Evolutionary conservation across 2,888 invertebrate species (phyloP), one percentile per base, ranked within the genome.

Genomic region (Thereva nobilitata): DNA sequence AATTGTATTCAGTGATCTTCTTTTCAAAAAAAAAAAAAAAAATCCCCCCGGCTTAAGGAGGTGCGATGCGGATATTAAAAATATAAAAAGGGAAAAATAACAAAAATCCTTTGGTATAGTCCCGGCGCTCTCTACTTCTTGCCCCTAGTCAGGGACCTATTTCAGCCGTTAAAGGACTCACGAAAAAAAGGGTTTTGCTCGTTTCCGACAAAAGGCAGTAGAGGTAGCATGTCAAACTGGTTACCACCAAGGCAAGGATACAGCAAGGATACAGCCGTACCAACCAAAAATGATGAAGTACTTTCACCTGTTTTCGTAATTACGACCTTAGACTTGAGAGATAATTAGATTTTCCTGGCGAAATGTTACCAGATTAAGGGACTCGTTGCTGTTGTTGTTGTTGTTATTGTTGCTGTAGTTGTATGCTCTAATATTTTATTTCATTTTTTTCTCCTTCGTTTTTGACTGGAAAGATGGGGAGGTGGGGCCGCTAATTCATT

Each of bases 361-460:
- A 61, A 64, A 52, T 44, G 44, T 64, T 53, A 34, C 37, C 64
- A 53, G 53, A 64, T 64, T 53, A 63, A 63, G 63, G 34, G 40
- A 50, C 42, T 52, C 50, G 6, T 47, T 47, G n/a, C 10, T 4
- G 47, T 10, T 47, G 47, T 47, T 47, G 42, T 42, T 42, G 42
- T 42, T 4, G n/a, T 23, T 23, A 23, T 23, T 23, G 23, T 23
- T 23, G 23, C 23, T 23, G 23, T 23, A 23, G 23, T 23, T 23
- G 23, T 23, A 23, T 23, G 23, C 23, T 23, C 23, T 23, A 23
- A 23, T 23, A 23, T 23, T 23, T 23, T 23, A 23, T 23, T 23
- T 23, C 23, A 23, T 23, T 23, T 23, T 23, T 23, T 23, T 23
- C 23, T 23, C 2, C 23, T 23, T 10, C 38, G 37, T 53, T 53